Conservation (phyloP, 2,888 invertebrate species). For the Argyresthia albistria region DNA sequence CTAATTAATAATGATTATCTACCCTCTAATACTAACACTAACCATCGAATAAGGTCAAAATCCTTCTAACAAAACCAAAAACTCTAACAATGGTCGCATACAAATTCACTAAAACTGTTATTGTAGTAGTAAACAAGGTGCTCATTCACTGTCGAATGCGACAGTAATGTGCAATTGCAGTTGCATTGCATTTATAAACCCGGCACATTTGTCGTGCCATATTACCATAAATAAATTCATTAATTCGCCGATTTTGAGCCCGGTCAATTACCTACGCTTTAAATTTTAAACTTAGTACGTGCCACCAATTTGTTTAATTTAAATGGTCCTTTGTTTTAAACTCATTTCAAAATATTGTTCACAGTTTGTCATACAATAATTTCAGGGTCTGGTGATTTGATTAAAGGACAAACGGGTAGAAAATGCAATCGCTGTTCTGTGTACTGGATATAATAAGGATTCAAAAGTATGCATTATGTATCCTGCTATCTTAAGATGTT, state of each 20-base stretch:
- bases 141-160: not conserved
- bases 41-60: too few species aligned
- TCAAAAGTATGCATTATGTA: too few species aligned
- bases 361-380: conserved; percentile 21
- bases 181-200: not conserved
- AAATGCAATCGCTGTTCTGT: too few species aligned
- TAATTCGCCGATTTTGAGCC: conserved; percentile 27
- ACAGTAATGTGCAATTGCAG: not conserved
- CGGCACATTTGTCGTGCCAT: not conserved
- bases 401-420: not conserved
- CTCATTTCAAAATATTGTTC: conserved; percentile 48
- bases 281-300: conserved; percentile 35
- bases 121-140: not conserved
- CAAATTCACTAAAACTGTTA: not conserved
- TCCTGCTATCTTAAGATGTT: not conserved
- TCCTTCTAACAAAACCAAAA: not conserved
- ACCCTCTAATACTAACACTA: too few species aligned
- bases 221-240: conserved; percentile 38
- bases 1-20: too few species aligned
- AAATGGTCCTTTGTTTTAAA: conserved; percentile 39
- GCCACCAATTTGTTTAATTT: conserved; percentile 34
- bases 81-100: not conserved
- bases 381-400: conserved; percentile 33
- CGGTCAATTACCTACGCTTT: conserved; percentile 55
- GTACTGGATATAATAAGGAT: too few species aligned